These are phyloP conservation scores for Contarinia nasturtii DNA, from an alignment of 1,140 invertebrate species.

Conservation along the genomic window DNA sequence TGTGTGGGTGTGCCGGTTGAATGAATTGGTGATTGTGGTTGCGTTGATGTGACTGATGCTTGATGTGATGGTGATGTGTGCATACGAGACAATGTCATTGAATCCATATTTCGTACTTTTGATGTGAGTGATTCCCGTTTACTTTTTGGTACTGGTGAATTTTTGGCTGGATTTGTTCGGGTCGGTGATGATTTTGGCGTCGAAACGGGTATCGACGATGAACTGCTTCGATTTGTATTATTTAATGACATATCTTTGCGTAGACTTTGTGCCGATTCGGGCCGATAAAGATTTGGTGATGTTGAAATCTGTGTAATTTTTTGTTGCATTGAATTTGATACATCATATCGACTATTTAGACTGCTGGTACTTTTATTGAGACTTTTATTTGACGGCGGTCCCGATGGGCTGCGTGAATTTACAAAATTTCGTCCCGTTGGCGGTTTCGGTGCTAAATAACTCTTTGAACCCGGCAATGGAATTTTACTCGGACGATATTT, in stretches of 20 bases:
- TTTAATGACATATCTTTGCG: constrained; percentile 18
- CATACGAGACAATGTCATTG: constrained; percentile 22
- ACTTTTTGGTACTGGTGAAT: constrained; percentile 28
- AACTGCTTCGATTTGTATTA: constrained; percentile 17
- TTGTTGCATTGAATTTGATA: background rate
- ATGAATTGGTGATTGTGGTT: background rate
- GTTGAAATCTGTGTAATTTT: background rate
- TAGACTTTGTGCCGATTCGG: constrained; percentile 27
- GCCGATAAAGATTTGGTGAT: constrained; percentile 22
- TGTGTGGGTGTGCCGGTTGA: background rate
- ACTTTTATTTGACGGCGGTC: constrained; percentile 23
- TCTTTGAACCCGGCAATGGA: constrained; percentile 33
- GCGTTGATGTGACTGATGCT: background rate
- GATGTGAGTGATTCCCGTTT: constrained; percentile 37
- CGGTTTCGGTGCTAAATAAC: constrained; percentile 31
- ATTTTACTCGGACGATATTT: constrained; percentile 46
- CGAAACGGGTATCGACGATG: constrained; percentile 20
- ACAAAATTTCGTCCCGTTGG: constrained; percentile 22
- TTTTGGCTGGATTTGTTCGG: constrained; percentile 18
- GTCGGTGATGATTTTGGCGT: constrained; percentile 24
- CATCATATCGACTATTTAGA: constrained; percentile 20
- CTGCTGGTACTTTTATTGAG: constrained; percentile 24
- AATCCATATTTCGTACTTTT: constrained; percentile 30
- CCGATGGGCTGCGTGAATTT: constrained; percentile 17
- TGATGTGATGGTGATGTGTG: constrained; percentile 8